Percentiles rank a stretch among this genome's conserved stretches.
phyloP scores from a whole-genome alignment of 2,113 vertebrate species.

The Megaceryle torquata region DNA sequence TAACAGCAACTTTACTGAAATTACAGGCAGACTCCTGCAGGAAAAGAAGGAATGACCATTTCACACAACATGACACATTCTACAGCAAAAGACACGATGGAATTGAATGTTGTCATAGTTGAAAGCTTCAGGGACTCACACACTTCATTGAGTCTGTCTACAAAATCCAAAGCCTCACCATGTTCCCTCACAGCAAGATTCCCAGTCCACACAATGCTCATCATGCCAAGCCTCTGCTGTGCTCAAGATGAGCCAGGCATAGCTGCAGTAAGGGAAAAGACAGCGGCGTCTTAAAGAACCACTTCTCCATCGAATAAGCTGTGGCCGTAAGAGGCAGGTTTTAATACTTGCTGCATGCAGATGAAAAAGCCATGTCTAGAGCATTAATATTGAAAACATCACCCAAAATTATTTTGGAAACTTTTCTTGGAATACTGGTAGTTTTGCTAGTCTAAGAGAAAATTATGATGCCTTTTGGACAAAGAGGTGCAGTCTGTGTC shows the following conservation, averaged over 20 bases:
- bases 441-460: neutral
- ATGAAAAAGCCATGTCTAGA: neutral
- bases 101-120: conserved; percentile 12
- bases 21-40: neutral
- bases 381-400: neutral
- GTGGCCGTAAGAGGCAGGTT: neutral
- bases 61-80: neutral
- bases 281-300: neutral
- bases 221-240: conserved; percentile 2
- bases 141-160: neutral
- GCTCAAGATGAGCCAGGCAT: neutral
- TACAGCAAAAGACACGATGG: neutral
- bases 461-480: neutral
- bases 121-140: conserved; percentile 28
- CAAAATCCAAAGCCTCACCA: neutral
- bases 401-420: neutral
- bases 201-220: neutral
- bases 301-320: neutral
- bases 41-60: neutral
- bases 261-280: neutral
- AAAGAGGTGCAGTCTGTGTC: neutral
- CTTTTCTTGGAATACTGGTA: neutral
- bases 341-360: neutral
- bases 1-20: neutral
- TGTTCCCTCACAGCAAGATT: conserved; percentile 21